phyloP scores from a whole-genome alignment of 2,797 vertebrate genomes.

The Adelosebastes latens region DNA sequence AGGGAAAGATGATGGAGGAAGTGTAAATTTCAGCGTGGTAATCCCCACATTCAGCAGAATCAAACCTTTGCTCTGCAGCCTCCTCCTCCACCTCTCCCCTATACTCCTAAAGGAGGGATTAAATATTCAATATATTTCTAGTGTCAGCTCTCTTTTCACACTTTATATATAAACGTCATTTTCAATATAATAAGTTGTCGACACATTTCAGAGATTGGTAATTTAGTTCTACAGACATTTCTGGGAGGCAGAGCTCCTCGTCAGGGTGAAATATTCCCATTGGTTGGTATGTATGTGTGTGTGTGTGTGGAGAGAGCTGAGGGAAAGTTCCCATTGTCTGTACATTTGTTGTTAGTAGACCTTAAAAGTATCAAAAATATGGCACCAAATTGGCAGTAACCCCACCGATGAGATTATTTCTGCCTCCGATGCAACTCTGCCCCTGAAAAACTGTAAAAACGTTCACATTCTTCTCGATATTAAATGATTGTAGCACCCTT shows the following conservation, averaged over 20 bases:
- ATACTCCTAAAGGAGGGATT: slow-evolving; percentile 17
- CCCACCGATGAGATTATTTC: slow-evolving; percentile 2
- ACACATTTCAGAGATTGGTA: background rate
- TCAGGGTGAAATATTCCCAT: background rate
- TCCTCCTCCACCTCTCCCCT: background rate
- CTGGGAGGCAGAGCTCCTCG: background rate
- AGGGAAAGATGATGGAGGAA: slow-evolving; percentile 30
- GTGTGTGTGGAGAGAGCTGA: no score
- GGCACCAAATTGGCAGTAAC: background rate
- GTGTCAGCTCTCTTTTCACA: slow-evolving; percentile 22
- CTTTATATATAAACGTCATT: slow-evolving; percentile 32
- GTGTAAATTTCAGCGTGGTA: slow-evolving; percentile 17
- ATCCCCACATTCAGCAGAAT: slow-evolving; percentile 44
- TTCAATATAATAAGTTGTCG: slow-evolving; percentile 23
- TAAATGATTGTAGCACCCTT: background rate
- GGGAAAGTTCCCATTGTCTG: background rate
- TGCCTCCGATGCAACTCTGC: background rate
- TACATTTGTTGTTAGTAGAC: background rate
- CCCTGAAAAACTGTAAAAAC: background rate
- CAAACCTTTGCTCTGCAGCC: slow-evolving; percentile 24
- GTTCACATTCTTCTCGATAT: background rate
- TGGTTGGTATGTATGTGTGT: background rate
- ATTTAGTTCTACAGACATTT: background rate
- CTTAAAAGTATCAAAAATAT: slow-evolving; percentile 5
- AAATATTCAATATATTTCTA: slow-evolving; percentile 35